Conservation (phyloP, 2,113 vertebrate genomes). For the Uria aalge region DNA sequence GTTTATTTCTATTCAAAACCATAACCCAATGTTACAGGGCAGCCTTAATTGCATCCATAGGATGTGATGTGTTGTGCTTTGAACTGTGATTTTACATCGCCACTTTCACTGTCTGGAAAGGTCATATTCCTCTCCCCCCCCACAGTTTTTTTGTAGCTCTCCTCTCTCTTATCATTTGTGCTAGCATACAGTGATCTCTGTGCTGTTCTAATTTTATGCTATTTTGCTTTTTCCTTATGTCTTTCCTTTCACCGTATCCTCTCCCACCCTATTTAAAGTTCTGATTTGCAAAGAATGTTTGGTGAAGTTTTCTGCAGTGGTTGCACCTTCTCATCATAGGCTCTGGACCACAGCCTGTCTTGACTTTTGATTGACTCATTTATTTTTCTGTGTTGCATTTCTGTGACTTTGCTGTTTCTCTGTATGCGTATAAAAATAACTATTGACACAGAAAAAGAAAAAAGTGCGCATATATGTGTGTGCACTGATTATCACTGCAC, state of each 20-base stretch:
- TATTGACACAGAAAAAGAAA: not conserved
- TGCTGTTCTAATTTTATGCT: not conserved
- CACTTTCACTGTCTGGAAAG: not conserved
- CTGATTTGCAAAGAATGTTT: not conserved
- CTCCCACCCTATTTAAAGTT: not conserved
- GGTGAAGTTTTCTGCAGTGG: not conserved
- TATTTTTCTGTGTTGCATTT: not conserved
- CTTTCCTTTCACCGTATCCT: not conserved
- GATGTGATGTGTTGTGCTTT: not conserved
- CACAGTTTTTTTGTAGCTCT: not conserved
- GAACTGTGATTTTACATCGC: not conserved
- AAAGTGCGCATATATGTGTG: not conserved
- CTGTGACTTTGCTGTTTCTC: not conserved
- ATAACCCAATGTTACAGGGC: not conserved
- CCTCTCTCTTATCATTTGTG: not conserved
- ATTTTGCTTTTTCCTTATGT: not conserved
- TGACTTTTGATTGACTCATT: not conserved
- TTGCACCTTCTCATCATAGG: not conserved
- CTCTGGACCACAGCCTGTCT: not conserved
- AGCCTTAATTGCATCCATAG: not conserved
- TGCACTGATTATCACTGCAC: not conserved
- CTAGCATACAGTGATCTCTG: not conserved
- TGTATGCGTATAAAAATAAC: not conserved
- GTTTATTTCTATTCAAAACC: not conserved
- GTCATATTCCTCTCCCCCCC: rapidly evolving